Conservation (phyloP, 2,888 invertebrate genomes). For the Girardia tigrina region DNA sequence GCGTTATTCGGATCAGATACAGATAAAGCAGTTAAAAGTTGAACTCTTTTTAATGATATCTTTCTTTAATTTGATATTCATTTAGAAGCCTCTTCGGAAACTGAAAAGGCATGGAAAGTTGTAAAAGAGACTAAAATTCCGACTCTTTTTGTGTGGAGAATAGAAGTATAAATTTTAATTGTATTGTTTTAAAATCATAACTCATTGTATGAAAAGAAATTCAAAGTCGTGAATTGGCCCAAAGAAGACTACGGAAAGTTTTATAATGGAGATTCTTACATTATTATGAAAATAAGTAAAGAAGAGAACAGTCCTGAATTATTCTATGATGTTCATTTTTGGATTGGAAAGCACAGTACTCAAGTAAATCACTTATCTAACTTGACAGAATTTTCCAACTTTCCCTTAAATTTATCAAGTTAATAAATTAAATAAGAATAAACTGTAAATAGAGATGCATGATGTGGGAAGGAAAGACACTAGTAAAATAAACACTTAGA, state of each 20-base stretch:
- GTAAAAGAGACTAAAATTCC: neutral
- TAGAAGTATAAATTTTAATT: constrained; percentile 28
- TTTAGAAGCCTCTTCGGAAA: constrained; percentile 35
- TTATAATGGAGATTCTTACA: constrained; percentile 36
- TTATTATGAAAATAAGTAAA: constrained; percentile 39
- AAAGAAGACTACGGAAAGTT: constrained; percentile 36
- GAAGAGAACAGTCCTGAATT: constrained; percentile 41
- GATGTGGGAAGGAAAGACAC: no score
- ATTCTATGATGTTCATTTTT: constrained; percentile 48
- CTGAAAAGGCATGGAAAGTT: constrained; percentile 34
- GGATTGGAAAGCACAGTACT: constrained; percentile 49
- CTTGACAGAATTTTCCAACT: neutral
- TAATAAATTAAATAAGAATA: neutral
- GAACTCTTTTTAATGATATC: neutral
- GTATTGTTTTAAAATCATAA: neutral
- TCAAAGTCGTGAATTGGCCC: constrained; percentile 32
- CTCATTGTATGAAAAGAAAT: constrained; percentile 30
- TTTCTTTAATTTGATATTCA: neutral
- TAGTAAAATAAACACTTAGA: no score
- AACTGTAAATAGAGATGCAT: no score
- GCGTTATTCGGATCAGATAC: constrained; percentile 36
- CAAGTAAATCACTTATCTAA: constrained; percentile 41
- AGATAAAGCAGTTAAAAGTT: constrained; percentile 36
- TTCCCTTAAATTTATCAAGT: neutral
- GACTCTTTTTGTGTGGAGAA: constrained; percentile 35